A percentile compares a stretch with the other conserved stretches of the same genome.
Evolutionary conservation across 2,797 vertebrate genomes (phyloP).

Genomic region (Aselliscus stoliczkanus): DNA sequence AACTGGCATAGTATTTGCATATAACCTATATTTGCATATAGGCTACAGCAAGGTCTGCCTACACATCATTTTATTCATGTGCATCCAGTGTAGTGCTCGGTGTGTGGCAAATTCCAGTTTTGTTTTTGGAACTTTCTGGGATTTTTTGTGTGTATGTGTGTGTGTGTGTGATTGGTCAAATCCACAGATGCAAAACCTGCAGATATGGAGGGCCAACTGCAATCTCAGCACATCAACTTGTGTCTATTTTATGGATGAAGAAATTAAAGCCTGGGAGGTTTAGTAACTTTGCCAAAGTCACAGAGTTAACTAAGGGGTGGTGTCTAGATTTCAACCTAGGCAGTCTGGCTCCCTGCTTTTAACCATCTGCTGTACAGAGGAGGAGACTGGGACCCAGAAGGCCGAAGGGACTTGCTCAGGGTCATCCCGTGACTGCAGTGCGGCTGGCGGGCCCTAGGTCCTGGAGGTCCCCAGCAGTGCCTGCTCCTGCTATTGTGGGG

Average conservation of each 20-base stretch:
- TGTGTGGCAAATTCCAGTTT: background rate
- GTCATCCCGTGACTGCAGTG: rapidly evolving
- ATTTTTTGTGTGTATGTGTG: background rate
- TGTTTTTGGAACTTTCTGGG: background rate
- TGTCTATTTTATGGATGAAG: background rate
- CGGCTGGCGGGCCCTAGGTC: background rate
- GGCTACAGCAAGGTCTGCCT: background rate
- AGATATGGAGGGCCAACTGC: background rate
- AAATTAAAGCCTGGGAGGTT: background rate
- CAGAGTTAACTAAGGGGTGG: background rate
- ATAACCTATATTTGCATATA: background rate
- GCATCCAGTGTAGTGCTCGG: background rate
- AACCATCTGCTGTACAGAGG: constrained; percentile 17
- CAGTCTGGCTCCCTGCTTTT: background rate
- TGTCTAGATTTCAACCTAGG: background rate
- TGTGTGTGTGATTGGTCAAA: background rate
- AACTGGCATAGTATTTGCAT: background rate
- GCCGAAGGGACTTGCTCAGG: background rate
- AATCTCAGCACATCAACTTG: background rate
- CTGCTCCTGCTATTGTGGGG: background rate
- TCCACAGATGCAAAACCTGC: background rate
- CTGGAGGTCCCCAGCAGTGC: background rate
- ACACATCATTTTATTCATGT: background rate
- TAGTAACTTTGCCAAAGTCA: background rate
- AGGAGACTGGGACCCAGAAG: constrained; percentile 9